Base-by-base conservation (phyloP, 2,113 vertebrate genomes). In the Stegostoma tigrinum region DNA sequence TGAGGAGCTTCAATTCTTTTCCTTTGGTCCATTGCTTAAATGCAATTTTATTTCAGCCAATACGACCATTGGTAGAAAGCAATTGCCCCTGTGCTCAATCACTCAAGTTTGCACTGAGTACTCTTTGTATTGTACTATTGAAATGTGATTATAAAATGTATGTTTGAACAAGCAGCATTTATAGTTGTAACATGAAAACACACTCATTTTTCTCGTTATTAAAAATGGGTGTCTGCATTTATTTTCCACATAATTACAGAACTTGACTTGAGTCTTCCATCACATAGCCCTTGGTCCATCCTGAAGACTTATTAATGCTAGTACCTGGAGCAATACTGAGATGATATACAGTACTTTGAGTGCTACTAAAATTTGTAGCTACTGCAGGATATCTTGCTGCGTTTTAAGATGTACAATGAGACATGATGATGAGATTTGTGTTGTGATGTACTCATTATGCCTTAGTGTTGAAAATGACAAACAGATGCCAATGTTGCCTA, bases 401-500 rank as follows among this genome's bases (percentile, higher is more conserved):
- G 21, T 70, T 38, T 70, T 68, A 70, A 94, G n/a, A 68, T 66
- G 66, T 2, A 75, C 94, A 45, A 48, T n/a, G 4, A 72, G 68
- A 38, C 94, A 14, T 72, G 38, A 72, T 52, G 15, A 72, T 95
- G n/a, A 94, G 93, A 45, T 70, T 94, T 70, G 61, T 93, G 90
- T 64, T 93, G 91, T 94, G 66, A 48, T 94, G 67, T 94, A n/a
- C 67, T 94, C 38, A 48, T 94, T 48, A 94, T 42, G 45, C 52
- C 68, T 10, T 94, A 42, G 42, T 23, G n/a, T 94, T 70, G 91
- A 94, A 24, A 94, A 42, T 94, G 38, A 94, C 45, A 66, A 42
- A 68, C 91, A 68, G 91, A 94, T 94, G 66, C 38, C 38, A 94
- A 68, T n/a, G 42, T 70, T 94, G 93, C 66, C 66, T 70, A 61